Conservation (phyloP, 2,797 vertebrate genomes). For the Amblyopsis hoosieri region DNA sequence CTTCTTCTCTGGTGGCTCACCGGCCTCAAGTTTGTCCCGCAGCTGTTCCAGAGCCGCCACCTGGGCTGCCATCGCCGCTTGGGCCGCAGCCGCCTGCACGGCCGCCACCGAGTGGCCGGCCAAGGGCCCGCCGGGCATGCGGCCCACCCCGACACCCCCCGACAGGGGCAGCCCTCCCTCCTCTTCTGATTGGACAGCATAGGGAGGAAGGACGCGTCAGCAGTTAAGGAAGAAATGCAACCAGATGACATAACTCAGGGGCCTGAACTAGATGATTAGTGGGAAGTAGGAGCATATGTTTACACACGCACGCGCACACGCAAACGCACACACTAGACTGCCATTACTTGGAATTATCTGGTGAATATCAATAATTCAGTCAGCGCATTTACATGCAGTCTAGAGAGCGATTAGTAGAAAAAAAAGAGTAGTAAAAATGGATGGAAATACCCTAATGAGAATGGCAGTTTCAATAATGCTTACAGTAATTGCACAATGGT, state of each 20-base stretch:
- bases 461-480: no score
- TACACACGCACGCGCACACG: no score
- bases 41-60: conserved; percentile 92
- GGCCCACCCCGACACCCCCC: conserved; percentile 54
- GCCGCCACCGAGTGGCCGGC: conserved; percentile 85
- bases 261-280: background rate
- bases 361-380: no score
- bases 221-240: conserved; percentile 2
- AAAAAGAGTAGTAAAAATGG: no score
- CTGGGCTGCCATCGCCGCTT: conserved; percentile 87
- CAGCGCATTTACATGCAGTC: no score
- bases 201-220: background rate
- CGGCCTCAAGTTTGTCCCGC: conserved; percentile 91
- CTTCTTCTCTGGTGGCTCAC: conserved; percentile 95
- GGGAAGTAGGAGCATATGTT: no score
- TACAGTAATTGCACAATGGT: no score
- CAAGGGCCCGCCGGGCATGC: conserved; percentile 77
- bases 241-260: background rate
- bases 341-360: no score
- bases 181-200: conserved; percentile 77
- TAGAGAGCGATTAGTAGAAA: no score
- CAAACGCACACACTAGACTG: no score
- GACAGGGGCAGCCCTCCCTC: conserved; percentile 80
- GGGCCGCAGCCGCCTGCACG: conserved; percentile 81
- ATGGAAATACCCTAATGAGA: no score